Evolutionary conservation across 2,113 vertebrate species (phyloP), one percentile per base, ranked within the genome.

Genomic region (Cinclus cinclus): DNA sequence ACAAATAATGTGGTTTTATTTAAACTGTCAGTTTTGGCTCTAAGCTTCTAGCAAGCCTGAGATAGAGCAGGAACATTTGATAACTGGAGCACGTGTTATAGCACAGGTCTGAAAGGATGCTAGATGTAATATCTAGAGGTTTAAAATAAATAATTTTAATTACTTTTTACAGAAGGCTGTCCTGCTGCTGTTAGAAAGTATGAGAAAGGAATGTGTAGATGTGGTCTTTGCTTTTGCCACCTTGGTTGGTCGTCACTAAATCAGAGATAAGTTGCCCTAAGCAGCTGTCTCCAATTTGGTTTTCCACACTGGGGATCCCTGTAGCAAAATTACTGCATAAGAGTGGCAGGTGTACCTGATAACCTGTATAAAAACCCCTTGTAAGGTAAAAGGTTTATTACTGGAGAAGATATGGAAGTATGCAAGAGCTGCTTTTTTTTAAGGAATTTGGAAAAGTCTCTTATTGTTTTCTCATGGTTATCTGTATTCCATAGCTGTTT

Each of bases 391-490:
- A 64, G 19, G 16, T 30, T 65, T 33, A 31, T 44, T 64, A 5
- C 9, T 35, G 13, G 18, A 21, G 18, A 63, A 75, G 3, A 6
- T 31, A 31, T 58, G 9, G 6, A 60, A 91, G 44, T 0, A 4
- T 9, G 0, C 10, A 46, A 21, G 3, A 47, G 9, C 8, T 63
- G 17, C 3, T 18, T 15, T 30, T 35, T 64, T 58, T 2, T 9
- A 42, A 35, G 21, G 25, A 76, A 5, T 70, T 84, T 71, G 16
- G 16, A 3, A 6, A 68, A 31, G 9, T 19, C 9, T 65, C 6
- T 47, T 10, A 5, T 2, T 78, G 7, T 15, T 25, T 71, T 90
- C 4, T 14, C 6, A 41, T 3, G 59, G 10, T 2, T 41, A 15
- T 47, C 22, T 73, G 25, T 42, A 37, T 55, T 70, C 13, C 42